phyloP scores from a whole-genome alignment of 92 coral and sea anemone species.

The Epizoanthus scotinus region DNA sequence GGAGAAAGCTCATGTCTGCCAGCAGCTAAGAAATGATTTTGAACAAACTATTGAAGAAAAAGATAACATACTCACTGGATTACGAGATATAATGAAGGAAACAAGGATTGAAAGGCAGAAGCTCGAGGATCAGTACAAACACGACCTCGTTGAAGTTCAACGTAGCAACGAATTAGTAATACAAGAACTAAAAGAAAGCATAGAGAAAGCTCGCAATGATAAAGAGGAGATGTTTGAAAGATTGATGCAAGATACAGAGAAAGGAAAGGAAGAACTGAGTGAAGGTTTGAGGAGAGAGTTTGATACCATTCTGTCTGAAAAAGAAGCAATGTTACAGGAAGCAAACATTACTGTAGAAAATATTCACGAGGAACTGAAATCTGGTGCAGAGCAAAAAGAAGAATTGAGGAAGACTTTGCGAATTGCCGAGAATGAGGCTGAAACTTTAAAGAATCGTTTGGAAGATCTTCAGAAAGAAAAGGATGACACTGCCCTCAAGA shows the following conservation, averaged over 20 bases:
- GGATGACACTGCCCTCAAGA: slow-evolving; percentile 20
- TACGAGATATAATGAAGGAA: slow-evolving; percentile 51
- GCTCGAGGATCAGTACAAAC: slow-evolving; percentile 40
- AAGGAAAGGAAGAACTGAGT: slow-evolving; percentile 67
- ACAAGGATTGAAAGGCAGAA: slow-evolving; percentile 54
- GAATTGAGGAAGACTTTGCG: slow-evolving; percentile 29
- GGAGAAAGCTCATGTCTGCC: slow-evolving; percentile 65
- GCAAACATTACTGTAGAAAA: slow-evolving; percentile 31
- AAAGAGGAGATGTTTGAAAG: slow-evolving; percentile 83
- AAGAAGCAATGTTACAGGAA: slow-evolving; percentile 47
- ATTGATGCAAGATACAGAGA: slow-evolving; percentile 53
- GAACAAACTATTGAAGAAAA: slow-evolving; percentile 58
- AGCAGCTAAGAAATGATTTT: slow-evolving; percentile 59
- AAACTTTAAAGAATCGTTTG: slow-evolving; percentile 26
- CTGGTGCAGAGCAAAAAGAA: slow-evolving; percentile 16
- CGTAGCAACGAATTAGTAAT: slow-evolving; percentile 39
- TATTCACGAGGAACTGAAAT: slow-evolving; percentile 27
- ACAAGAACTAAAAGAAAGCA: slow-evolving; percentile 46
- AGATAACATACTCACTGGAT: slow-evolving; percentile 53
- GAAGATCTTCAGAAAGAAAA: slow-evolving; percentile 36
- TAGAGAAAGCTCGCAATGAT: slow-evolving; percentile 62
- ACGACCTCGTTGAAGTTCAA: slow-evolving; percentile 30
- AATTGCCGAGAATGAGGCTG: slow-evolving; percentile 37
- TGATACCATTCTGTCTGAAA: slow-evolving; percentile 47
- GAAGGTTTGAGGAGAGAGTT: slow-evolving; percentile 60